A percentile compares a stretch with the other conserved stretches of the same genome.
Conservation (phyloP, 2,888 invertebrate genomes). For the Dioctria linearis region DNA sequence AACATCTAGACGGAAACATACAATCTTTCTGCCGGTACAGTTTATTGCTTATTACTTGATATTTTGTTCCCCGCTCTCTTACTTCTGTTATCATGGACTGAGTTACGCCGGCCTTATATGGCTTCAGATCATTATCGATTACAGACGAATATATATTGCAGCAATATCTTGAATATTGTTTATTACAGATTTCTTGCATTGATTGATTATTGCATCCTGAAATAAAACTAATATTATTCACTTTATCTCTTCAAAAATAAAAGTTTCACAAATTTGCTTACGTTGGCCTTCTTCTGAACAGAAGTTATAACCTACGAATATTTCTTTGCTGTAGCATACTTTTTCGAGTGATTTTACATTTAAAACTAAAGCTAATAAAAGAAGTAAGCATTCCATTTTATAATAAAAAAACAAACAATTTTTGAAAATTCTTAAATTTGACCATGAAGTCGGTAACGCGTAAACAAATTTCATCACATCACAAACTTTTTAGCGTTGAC, state of each 20-base stretch:
- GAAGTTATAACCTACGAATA: neutral
- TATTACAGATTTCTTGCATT: neutral
- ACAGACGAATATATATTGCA: conserved; percentile 72
- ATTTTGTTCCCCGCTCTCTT: conserved; percentile 78
- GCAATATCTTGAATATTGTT: neutral
- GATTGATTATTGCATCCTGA: neutral
- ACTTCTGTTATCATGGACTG: conserved; percentile 77
- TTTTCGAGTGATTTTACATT: neutral
- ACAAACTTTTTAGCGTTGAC: too few species aligned
- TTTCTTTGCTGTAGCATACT: neutral
- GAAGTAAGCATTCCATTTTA: neutral
- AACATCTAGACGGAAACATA: conserved; percentile 93
- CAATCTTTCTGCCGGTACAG: conserved; percentile 88
- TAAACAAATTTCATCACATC: too few species aligned
- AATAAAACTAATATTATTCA: too few species aligned
- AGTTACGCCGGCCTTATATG: conserved; percentile 81
- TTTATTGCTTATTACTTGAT: conserved; percentile 86
- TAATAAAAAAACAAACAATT: too few species aligned
- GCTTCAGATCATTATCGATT: conserved; percentile 79
- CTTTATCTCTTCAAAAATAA: too few species aligned
- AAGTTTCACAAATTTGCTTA: too few species aligned
- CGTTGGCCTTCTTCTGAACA: too few species aligned
- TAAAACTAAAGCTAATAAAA: neutral
- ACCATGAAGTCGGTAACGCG: too few species aligned
- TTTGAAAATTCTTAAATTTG: too few species aligned